Base-by-base conservation (phyloP, 2,888 invertebrate species). In the Drosophila antonietae region DNA sequence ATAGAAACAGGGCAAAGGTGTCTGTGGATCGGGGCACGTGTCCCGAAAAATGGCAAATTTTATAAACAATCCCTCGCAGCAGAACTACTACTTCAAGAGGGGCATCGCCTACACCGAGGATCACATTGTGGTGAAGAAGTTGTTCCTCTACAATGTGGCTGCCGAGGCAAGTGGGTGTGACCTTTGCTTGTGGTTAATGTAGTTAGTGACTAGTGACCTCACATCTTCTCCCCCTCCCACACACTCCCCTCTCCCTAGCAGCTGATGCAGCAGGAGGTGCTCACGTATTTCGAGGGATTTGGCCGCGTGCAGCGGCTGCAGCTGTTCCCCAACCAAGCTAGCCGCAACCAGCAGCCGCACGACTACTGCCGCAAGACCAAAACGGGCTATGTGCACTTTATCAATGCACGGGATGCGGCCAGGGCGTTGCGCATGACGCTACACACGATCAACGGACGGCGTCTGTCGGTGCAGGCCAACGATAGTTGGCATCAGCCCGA, bases 41-140 rank as follows among this genome's bases (percentile, higher is more conserved):
- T 39, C 20, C 28, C 39, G 15, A 44, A 68, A 41, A 75, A 77
- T 76, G 77, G 60, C 62, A 20, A 79, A 75, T 53, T 75, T 79
- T 3, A 28, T 70, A n/a, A 18, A 43, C 15, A 75, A 60, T 44
- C 49, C 60, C 5, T 43, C 31, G 37, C 66, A 79, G 57, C 71
- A 79, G 58, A 65, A 47, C n/a, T 75, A 31, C 53, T 77, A 79
- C 9, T 70, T 70, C 9, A 80, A 37, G 37, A 66, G 33, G 53
- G 28, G 28, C 14, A 3, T 76, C n/a, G 80, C 80, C 0, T 80
- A 64, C 52, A 80, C 80, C 2, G 71, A 76, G 55, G 80, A 77
- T 56, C 76, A 80, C 15, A 67, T 76, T 23, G 10, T 80, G 57
- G 71, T 77, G 8, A 58, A 37, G 55, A 71, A 77, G 47, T 20